phyloP scores from a whole-genome alignment of 2,888 invertebrate genomes.

The Adineta ricciae region DNA sequence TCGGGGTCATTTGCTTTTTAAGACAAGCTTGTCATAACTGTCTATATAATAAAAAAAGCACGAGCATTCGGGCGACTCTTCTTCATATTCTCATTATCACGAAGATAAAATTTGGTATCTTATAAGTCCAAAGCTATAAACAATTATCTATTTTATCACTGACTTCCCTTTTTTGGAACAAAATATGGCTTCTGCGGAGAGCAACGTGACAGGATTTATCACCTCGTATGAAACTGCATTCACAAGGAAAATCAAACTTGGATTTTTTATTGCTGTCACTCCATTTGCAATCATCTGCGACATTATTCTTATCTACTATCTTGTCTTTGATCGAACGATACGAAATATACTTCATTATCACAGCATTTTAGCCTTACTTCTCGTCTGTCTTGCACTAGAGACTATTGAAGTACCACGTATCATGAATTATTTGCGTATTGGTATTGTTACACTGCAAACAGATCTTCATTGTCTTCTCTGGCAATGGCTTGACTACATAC shows the following conservation, averaged over 20 bases:
- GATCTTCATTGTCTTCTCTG: background rate
- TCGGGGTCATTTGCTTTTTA: no score
- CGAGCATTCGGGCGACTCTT: no score
- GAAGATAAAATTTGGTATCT: no score
- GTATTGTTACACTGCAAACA: no score
- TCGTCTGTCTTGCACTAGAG: background rate
- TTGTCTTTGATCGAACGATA: background rate
- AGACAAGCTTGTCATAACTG: no score
- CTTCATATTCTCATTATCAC: no score
- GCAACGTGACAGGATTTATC: background rate
- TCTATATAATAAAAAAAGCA: no score
- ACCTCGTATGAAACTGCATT: background rate
- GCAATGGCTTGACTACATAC: background rate
- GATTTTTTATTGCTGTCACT: background rate
- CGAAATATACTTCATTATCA: background rate
- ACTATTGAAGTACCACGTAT: background rate
- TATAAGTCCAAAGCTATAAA: no score
- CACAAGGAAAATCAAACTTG: background rate
- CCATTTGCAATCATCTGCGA: background rate
- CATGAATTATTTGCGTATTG: background rate
- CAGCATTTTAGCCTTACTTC: background rate
- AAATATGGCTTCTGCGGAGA: background rate
- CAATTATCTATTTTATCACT: no score
- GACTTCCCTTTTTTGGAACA: no score
- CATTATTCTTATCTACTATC: background rate